Evolutionary conservation across 2,797 vertebrate genomes (phyloP).

Genomic region (Oryzias sinensis): DNA sequence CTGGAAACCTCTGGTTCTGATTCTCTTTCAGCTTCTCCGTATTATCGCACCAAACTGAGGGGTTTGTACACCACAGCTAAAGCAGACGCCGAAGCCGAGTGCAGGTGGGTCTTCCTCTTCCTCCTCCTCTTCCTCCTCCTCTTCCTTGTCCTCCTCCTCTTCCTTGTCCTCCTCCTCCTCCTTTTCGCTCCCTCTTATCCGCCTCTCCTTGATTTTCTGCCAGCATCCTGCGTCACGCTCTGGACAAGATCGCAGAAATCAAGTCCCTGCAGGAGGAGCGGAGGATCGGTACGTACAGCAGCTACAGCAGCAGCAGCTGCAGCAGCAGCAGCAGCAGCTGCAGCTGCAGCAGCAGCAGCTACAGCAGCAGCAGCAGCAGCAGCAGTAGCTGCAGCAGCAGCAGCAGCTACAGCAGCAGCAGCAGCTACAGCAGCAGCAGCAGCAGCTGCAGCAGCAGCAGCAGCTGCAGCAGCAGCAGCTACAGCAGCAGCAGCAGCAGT

Average conservation of each 20-base stretch:
- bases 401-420: too few species aligned
- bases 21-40: constrained; percentile 82
- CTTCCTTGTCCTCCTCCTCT: background rate
- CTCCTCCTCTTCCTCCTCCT: background rate
- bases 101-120: constrained; percentile 75
- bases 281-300: constrained; percentile 81
- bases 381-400: too few species aligned
- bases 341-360: too few species aligned
- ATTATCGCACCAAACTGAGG: constrained; percentile 90
- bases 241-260: constrained; percentile 92
- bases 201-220: background rate
- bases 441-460: too few species aligned
- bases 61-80: constrained; percentile 92
- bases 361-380: too few species aligned
- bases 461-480: too few species aligned
- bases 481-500: too few species aligned
- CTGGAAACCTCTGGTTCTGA: background rate
- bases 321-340: too few species aligned
- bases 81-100: constrained; percentile 90
- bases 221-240: constrained; percentile 87
- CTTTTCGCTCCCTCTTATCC: too few species aligned
- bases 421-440: too few species aligned
- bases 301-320: too few species aligned
- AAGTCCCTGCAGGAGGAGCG: constrained; percentile 90
- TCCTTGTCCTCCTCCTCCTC: background rate